Percentiles rank a stretch among this genome's conserved stretches.
These are phyloP conservation scores for Pelvicachromis taeniatus DNA, from an alignment of 2,113 vertebrate species.

Conservation along the genomic window DNA sequence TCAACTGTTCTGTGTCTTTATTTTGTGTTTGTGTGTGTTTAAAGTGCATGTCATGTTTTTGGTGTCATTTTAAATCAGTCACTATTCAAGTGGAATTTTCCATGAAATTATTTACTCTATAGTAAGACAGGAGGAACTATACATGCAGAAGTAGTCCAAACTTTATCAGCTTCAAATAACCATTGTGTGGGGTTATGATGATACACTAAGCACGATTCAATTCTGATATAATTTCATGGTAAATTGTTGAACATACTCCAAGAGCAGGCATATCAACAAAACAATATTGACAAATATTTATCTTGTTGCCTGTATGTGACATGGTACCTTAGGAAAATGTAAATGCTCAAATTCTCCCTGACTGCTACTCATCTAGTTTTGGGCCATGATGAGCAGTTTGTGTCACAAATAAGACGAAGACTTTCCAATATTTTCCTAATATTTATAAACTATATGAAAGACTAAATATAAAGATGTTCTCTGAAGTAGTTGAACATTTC, in stretches of 20 bases:
- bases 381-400: background rate
- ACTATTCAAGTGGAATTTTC: background rate
- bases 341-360: background rate
- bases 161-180: fast-evolving
- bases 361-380: background rate
- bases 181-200: background rate
- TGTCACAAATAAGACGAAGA: background rate
- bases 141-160: background rate
- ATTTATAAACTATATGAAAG: background rate
- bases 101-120: background rate
- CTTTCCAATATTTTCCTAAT: background rate
- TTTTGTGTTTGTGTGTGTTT: background rate
- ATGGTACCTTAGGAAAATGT: background rate
- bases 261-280: too few relatives aligned
- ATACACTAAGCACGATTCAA: background rate
- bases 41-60: background rate
- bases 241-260: background rate
- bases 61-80: background rate
- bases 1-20: background rate
- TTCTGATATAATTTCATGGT: background rate
- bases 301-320: background rate
- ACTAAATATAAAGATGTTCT: background rate
- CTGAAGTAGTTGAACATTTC: background rate
- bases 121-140: background rate
- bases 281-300: background rate